Base-by-base conservation (phyloP, 2,113 vertebrate genomes). In the Salminus brasiliensis region DNA sequence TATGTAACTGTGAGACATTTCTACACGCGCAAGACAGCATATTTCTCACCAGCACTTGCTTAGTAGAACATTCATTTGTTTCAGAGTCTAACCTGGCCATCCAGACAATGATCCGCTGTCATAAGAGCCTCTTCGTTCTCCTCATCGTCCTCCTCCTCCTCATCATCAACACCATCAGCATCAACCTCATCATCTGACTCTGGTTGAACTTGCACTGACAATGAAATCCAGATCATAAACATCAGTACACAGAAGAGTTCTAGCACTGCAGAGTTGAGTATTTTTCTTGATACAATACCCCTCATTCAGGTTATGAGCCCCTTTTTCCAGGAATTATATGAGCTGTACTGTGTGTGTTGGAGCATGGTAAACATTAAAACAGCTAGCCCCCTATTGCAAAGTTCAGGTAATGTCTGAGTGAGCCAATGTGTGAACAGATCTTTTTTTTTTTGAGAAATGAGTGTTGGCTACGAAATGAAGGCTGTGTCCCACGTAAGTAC, bases 121-220 rank as follows among this genome's bases (percentile, higher is more conserved):
- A 88, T 84, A 85, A 88, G 87, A 32, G 89, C 84, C 23, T 85
- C 87, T 6, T 86, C 82, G 0, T 91, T 87, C 0, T 89, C 87
- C 0, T 86, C 84, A 13, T 88, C 80, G 12, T 91, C 93, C 0
- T 86, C 93, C 0, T 86, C 92, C 0, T 91, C 92, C 1, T 87
- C 92, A 1, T 91, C 91, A 0, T 82, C 90, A 0, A 89, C 34
- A 21, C 87, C 81, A 41, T 91, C 93, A 0, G 85, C 91, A 0
- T 91, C 92, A 4, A 86, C 91, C 0, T 92, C 91, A 1, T 83
- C 83, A 21, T 79, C 77, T 23, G 90, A 92, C 16, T 73, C 73
- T 0, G 85, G 78, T 74, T 73, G 66, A 23, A 53, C 70, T 77
- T 59, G 85, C 80, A 1, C 87, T 88, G 63, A 34, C 21, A 10